Percentiles rank a stretch among this genome's conserved stretches.
phyloP scores from a whole-genome alignment of 2,888 invertebrate species.

The Unio delphinus region DNA sequence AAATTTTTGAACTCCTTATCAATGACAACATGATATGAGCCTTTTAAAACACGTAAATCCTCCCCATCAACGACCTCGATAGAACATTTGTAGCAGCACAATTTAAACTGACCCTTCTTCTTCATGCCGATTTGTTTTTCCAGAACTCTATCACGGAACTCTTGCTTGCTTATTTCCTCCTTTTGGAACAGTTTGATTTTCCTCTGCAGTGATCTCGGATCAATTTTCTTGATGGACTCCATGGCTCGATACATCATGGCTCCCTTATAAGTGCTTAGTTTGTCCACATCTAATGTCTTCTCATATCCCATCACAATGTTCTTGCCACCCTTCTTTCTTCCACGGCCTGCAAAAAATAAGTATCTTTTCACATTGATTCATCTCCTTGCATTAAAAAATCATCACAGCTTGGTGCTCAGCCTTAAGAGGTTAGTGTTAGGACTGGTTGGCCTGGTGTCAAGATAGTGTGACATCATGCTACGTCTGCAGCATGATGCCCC shows the following conservation, averaged over 20 bases:
- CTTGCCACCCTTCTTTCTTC: conserved; percentile 23
- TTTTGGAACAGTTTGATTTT: too few species aligned
- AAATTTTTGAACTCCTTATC: conserved; percentile 15
- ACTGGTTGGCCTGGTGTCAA: too few species aligned
- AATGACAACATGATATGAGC: conserved; percentile 19
- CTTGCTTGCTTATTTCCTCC: conserved; percentile 2
- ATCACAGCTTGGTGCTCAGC: too few species aligned
- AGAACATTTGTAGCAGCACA: conserved; percentile 22
- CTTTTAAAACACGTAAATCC: conserved; percentile 18
- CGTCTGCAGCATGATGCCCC: too few species aligned
- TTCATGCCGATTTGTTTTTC: conserved; percentile 7
- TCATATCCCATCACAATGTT: conserved; percentile 17
- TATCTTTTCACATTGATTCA: too few species aligned
- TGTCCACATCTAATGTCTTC: conserved; percentile 16
- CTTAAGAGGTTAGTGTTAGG: too few species aligned
- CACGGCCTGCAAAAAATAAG: too few species aligned
- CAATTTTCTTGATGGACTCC: background rate
- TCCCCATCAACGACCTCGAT: conserved; percentile 10
- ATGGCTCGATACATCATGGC: conserved; percentile 29
- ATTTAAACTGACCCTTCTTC: conserved; percentile 14
- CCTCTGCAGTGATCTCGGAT: too few species aligned
- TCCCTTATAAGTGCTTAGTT: conserved; percentile 23
- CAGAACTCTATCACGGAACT: conserved; percentile 13
- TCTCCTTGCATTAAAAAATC: too few species aligned
- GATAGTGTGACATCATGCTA: too few species aligned